Conservation (phyloP, 2,888 invertebrate species). For the Diaperis boleti region DNA sequence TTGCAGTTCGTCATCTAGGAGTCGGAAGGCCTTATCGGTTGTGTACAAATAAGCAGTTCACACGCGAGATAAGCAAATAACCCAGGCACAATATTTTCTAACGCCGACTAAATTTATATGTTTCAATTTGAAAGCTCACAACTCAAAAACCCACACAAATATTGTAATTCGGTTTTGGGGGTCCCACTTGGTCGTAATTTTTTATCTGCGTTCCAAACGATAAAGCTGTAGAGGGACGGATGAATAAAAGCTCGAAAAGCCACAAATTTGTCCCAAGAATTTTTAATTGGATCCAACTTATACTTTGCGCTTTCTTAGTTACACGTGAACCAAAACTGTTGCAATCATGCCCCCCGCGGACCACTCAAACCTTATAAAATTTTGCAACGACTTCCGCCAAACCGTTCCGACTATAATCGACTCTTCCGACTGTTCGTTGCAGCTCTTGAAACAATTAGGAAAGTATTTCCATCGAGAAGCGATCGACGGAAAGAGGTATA, state of each 20-base stretch:
- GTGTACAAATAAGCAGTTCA: conserved; percentile 12
- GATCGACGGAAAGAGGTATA: not conserved
- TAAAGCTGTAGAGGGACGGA: too few relatives aligned
- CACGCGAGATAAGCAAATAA: conserved; percentile 3
- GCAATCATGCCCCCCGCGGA: too few relatives aligned
- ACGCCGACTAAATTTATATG: not conserved
- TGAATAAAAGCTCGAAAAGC: too few relatives aligned
- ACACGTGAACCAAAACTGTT: not conserved
- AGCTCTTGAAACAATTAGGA: not conserved
- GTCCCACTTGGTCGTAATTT: too few relatives aligned
- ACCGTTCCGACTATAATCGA: not conserved
- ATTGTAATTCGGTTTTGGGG: too few relatives aligned
- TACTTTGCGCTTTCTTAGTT: too few relatives aligned
- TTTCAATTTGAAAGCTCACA: too few relatives aligned
- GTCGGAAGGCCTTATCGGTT: conserved; percentile 2
- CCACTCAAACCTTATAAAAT: not conserved
- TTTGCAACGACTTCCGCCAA: not conserved
- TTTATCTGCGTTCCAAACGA: too few relatives aligned
- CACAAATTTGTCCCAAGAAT: too few relatives aligned
- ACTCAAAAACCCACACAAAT: too few relatives aligned
- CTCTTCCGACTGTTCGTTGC: not conserved
- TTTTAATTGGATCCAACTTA: too few relatives aligned
- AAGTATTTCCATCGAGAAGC: conserved; percentile 1
- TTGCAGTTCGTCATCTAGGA: not conserved
- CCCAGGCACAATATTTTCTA: not conserved